Evolutionary conservation across 2,113 vertebrate species (phyloP).

Genomic region (Malurus elegans): DNA sequence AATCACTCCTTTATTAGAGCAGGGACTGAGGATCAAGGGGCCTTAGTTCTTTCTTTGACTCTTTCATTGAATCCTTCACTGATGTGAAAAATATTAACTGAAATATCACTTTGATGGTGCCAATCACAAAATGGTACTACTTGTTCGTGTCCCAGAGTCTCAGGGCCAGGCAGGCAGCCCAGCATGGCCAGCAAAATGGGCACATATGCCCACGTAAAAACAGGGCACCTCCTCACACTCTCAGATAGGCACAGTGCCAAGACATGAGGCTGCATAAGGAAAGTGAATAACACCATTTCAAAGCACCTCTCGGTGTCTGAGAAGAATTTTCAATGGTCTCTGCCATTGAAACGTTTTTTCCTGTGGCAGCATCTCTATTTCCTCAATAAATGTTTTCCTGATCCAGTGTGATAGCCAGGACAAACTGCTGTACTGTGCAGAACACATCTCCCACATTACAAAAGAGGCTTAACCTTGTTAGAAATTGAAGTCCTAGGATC

Average conservation of each 20-base stretch:
- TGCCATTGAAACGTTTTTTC: not conserved
- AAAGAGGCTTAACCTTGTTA: not conserved
- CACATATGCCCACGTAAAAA: accelerated
- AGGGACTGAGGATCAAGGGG: not conserved
- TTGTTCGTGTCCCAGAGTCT: not conserved
- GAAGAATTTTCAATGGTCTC: not conserved
- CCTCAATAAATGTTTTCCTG: not conserved
- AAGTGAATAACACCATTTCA: not conserved
- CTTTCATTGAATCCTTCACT: not conserved
- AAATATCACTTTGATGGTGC: not conserved
- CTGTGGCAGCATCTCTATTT: not conserved
- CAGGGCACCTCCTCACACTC: not conserved
- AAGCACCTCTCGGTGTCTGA: not conserved
- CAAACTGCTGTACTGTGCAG: not conserved
- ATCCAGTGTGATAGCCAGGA: not conserved
- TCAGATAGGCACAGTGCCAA: not conserved
- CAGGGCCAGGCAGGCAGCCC: not conserved
- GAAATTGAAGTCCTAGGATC: not conserved
- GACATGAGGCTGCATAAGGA: not conserved
- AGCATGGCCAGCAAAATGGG: not conserved
- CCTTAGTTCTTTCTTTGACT: not conserved
- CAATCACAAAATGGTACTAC: not conserved
- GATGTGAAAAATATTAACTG: not conserved
- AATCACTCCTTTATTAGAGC: conserved; percentile 53
- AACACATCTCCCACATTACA: not conserved